Evolutionary conservation across 2,888 invertebrate species (phyloP), one percentile per base, ranked within the genome.

Genomic region (Glyphotaelius pellucidus): DNA sequence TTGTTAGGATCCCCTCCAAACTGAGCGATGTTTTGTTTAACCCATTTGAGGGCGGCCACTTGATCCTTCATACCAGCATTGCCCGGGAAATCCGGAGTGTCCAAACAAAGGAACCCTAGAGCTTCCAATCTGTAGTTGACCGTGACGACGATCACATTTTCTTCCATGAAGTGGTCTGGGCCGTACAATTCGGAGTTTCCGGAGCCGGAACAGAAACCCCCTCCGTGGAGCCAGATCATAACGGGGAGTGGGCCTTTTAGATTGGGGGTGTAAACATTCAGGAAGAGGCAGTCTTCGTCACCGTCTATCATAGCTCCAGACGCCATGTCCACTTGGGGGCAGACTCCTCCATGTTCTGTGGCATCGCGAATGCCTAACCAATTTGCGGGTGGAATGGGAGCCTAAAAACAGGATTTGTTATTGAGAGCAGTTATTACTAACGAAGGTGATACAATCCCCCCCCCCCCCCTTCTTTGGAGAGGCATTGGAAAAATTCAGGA

Each of bases 31-130:
- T 96, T 96, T 15, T 94, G 94, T 86, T 95, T 94, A 0, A 95
- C 94, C 96, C 96, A 96, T 91, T 94, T 94, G 0, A 96, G 94
- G 0, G 95, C 96, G 15, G 95, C 94, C 0, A 95, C 95, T 94
- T 96, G 96, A 92, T 96, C 96, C 94, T 96, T 96, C 94, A 96
- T 95, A 2, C 95, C 96, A 31, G 95, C 95, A 79, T 96, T 96
- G 0, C 96, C 96, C 0, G 96, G 95, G 1, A 95, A 94, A 0
- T 96, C 95, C 93, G 94, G 94, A 0, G 95, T 95, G 25, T 95
- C 94, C 0, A 96, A 94, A 12, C 94, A 94, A 0, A 96, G 94
- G 81, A 95, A 96, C 0, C 96, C 96, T 0, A 96, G 94, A 0
- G 94, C 94, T 92, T 95, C 95, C 2, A 96, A 94, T 93, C 96